Conservation (phyloP, 2,113 vertebrate species). For the Grus americana region DNA sequence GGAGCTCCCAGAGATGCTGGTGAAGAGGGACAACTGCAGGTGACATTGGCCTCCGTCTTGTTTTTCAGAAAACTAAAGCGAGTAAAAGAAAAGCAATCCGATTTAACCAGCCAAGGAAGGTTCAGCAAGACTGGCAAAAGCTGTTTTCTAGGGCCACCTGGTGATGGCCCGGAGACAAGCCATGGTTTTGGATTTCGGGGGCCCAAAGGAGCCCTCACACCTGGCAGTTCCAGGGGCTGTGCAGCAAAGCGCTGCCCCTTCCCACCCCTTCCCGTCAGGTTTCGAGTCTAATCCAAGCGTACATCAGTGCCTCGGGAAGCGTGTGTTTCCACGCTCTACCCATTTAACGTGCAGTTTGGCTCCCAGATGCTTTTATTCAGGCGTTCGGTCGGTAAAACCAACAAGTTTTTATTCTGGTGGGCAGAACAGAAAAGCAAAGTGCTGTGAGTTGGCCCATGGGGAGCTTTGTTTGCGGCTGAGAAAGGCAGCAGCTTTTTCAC, state of each 20-base stretch:
- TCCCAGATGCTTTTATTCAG: neutral
- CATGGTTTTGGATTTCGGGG: neutral
- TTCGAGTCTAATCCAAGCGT: fast-evolving
- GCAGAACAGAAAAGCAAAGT: neutral
- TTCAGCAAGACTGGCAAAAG: neutral
- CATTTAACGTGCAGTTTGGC: neutral
- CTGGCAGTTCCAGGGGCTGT: neutral
- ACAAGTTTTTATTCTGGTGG: neutral
- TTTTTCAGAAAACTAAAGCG: neutral
- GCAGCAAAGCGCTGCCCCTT: neutral
- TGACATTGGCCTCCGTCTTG: neutral
- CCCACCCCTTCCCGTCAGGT: neutral
- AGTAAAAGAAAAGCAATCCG: fast-evolving
- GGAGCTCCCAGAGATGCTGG: neutral
- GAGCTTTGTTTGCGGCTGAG: neutral
- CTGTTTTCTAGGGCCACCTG: slow-evolving; percentile 41
- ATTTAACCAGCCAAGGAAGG: neutral
- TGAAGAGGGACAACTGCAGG: neutral
- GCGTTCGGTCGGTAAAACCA: fast-evolving
- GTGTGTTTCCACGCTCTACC: neutral
- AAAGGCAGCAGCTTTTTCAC: neutral
- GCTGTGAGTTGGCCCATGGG: fast-evolving
- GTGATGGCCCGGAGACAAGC: neutral
- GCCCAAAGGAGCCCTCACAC: neutral
- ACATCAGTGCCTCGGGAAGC: fast-evolving